Percentiles rank a stretch among this genome's conserved stretches.
phyloP scores from a whole-genome alignment of 2,797 vertebrate genomes.

The Cuculus canorus region DNA sequence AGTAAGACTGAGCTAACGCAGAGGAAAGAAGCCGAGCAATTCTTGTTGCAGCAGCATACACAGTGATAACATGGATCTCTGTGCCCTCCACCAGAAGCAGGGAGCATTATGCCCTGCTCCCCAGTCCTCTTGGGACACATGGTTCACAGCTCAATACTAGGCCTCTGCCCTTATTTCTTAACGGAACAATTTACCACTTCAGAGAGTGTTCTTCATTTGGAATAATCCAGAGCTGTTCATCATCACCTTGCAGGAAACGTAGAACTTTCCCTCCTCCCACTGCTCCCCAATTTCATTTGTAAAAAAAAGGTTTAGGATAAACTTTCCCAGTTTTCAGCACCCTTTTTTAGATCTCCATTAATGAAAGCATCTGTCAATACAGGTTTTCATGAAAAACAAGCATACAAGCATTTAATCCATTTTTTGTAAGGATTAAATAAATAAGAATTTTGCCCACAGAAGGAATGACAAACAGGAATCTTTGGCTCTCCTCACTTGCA shows the following conservation, averaged over 20 bases:
- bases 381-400: neutral
- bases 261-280: neutral
- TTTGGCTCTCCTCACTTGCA: neutral
- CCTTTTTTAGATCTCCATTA: neutral
- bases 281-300: neutral
- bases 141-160: neutral
- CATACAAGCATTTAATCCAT: neutral
- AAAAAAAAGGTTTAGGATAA: neutral
- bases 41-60: accelerated
- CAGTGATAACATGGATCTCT: neutral
- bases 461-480: neutral
- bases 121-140: neutral
- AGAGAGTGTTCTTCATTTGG: neutral
- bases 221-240: neutral
- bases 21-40: neutral
- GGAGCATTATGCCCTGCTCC: neutral
- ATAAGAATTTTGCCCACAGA: neutral
- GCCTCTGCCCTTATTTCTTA: neutral
- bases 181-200: neutral
- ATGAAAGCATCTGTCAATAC: neutral
- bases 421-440: neutral
- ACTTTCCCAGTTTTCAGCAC: neutral
- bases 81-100: neutral
- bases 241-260: neutral
- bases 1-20: neutral